Evolutionary conservation across 2,113 vertebrate genomes (phyloP), one percentile per base, ranked within the genome.

Genomic region (Halcyon senegalensis): DNA sequence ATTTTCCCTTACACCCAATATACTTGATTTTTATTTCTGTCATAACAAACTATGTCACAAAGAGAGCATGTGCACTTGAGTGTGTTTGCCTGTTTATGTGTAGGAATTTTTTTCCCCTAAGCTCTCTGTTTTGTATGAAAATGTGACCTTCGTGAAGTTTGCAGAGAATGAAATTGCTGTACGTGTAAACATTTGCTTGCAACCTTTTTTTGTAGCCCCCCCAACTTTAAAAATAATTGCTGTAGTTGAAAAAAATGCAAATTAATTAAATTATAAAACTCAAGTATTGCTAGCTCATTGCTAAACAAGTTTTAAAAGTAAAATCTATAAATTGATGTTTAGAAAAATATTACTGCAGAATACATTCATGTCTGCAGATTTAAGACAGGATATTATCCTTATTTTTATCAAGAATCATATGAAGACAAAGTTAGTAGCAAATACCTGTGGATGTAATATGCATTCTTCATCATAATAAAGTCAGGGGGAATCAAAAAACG

Each of bases 321-420:
- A 97, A 80, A 78, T 93, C 68, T 67, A 4, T 63, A 59, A 50
- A 20, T 19, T 66, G 11, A 69, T 39, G 13, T 25, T 53, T 89
- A 75, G 87, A 96, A 55, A 96, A 95, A 68, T 12, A 73, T 94
- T 96, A 87, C 46, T 89, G 66, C 53, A 89, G 70, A 81, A 92
- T 90, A 89, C 27, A 78, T 46, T 39, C 27, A 35, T 5, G 7
- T 59, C 48, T 77, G n/a, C 51, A 50, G 11, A 86, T 84, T 86
- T 93, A 91, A 95, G 89, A 93, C 37, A 86, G 48, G 63, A 64
- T 95, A 90, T 87, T 87, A 79, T 80, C 72, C 77, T 95, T 84
- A 82, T 78, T 94, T 93, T 69, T 94, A 84, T 89, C 68, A 95
- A 94, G 46, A 74, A 74, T 85, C 69, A 14, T 82, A 73, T 11